Evolutionary conservation across 2,113 vertebrate species (phyloP).

Genomic region (Nesoenas mayeri): DNA sequence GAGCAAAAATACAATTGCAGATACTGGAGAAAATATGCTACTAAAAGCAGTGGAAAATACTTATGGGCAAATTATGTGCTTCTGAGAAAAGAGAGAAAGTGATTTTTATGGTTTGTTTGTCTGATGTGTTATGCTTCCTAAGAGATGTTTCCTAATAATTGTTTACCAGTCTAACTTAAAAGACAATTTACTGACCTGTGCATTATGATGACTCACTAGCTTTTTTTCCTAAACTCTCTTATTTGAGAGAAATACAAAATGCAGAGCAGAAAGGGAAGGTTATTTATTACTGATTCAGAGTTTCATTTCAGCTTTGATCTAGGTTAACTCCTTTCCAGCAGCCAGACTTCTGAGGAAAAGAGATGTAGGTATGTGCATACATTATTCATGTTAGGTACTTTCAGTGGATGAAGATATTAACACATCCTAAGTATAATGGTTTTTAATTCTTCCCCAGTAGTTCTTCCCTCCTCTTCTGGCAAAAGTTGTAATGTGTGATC

Average conservation of each 20-base stretch:
- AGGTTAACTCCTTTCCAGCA: background rate
- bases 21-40: background rate
- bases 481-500: accelerated
- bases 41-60: background rate
- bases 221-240: background rate
- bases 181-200: background rate
- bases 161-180: background rate
- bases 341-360: background rate
- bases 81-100: background rate
- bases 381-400: background rate
- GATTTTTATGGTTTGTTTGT: background rate
- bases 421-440: background rate
- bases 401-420: background rate
- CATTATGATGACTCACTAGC: background rate
- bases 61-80: background rate
- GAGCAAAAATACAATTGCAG: background rate
- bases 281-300: background rate
- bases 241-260: background rate
- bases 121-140: background rate
- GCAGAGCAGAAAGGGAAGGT: background rate
- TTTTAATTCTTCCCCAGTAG: background rate
- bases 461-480: background rate
- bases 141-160: background rate
- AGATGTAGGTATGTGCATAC: accelerated
- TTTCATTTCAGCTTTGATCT: background rate